A percentile compares a stretch with the other conserved stretches of the same genome.
These are phyloP conservation scores for Perca fluviatilis DNA, from an alignment of 2,113 vertebrate species.

Conservation along the genomic window DNA sequence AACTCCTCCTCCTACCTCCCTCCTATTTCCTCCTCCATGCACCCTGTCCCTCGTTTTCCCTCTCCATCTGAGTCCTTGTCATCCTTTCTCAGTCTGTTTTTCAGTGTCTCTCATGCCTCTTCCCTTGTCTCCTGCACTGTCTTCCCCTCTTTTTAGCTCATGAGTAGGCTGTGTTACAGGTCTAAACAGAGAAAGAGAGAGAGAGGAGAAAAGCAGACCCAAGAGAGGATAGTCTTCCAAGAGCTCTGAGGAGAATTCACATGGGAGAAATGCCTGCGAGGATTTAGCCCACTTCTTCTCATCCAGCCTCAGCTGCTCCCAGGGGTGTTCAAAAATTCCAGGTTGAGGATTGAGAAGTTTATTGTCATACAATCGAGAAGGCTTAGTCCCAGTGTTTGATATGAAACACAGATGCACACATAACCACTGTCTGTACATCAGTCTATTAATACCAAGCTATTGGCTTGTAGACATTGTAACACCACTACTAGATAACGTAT, in stretches of 20 bases:
- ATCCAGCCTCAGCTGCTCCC: neutral
- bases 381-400: neutral
- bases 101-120: slow-evolving; percentile 26
- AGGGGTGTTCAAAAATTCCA: neutral
- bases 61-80: slow-evolving; percentile 56
- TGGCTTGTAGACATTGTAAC: neutral
- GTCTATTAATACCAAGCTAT: neutral
- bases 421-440: neutral
- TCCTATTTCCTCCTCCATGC: slow-evolving; percentile 68
- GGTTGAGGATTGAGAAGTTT: neutral
- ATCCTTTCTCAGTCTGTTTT: slow-evolving; percentile 47
- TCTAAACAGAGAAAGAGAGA: neutral
- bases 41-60: slow-evolving; percentile 52
- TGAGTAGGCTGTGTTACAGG: slow-evolving; percentile 27
- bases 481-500: neutral
- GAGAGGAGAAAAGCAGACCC: neutral
- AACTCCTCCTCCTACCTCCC: slow-evolving; percentile 75
- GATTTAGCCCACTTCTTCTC: neutral
- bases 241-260: slow-evolving; percentile 10
- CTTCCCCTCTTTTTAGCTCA: slow-evolving; percentile 44
- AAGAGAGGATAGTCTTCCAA: neutral
- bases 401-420: neutral
- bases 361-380: neutral
- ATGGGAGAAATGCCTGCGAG: slow-evolving; percentile 36
- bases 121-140: slow-evolving; percentile 26